Evolutionary conservation across 2,113 vertebrate genomes (phyloP).

Genomic region (Aptenodytes forsteri): DNA sequence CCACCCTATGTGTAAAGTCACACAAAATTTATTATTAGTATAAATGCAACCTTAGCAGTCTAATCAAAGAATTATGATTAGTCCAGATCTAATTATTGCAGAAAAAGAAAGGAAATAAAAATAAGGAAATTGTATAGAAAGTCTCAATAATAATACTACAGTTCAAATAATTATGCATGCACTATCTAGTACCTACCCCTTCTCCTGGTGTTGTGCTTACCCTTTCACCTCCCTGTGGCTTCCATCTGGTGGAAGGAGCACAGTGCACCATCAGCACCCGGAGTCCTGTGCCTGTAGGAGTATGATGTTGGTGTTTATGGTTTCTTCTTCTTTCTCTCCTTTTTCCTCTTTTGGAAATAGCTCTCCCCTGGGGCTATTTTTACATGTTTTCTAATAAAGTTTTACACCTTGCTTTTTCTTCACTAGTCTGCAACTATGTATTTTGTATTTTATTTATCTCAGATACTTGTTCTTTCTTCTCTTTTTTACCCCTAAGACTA

Average conservation of each 20-base stretch:
- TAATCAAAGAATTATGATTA: neutral
- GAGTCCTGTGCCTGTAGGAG: neutral
- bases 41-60: neutral
- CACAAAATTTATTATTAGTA: neutral
- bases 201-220: neutral
- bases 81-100: neutral
- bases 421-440: neutral
- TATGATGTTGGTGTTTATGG: neutral
- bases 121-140: neutral
- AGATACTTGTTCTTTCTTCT: neutral
- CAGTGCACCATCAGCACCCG: neutral
- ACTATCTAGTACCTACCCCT: neutral
- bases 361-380: neutral
- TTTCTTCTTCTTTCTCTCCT: neutral
- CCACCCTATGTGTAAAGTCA: neutral
- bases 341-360: neutral
- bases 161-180: neutral
- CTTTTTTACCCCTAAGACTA: neutral
- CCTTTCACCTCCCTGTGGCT: neutral
- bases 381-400: neutral
- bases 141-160: neutral
- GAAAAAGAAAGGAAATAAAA: neutral
- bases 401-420: neutral
- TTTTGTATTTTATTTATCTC: neutral
- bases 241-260: neutral